Base-by-base conservation (phyloP, 2,113 vertebrate species). In the Alosa alosa region DNA sequence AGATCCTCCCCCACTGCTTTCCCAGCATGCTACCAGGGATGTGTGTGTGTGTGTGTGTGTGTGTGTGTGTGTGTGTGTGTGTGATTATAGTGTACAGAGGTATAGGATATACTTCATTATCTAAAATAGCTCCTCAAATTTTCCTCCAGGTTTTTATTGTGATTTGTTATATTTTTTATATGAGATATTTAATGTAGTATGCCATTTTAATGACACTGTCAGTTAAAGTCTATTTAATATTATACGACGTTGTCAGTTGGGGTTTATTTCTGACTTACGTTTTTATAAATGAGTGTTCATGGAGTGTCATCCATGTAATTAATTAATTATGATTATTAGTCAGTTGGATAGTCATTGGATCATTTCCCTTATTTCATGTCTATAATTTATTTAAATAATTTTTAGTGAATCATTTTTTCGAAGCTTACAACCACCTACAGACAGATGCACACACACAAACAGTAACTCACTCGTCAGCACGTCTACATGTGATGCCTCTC, bases 1-100 rank as follows among this genome's bases (percentile, higher is more conserved):
- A 95, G 95, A 88, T 85, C 87, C 91, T 94, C 94, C 92, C 89
- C 72, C 86, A 44, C 85, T 41, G 91, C 84, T 86, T 95, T 94
- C 93, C 90, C 93, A 93, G 85, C 88, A 50, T 82, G 85, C 72
- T 52, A 57, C 44, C 81, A 84, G 36, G 50, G 47, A 57, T 31
- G 50, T 44, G 22, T 82, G 81, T 82, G 81, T 64, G 17, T 64
- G 86, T 83, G 86, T 86, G 84, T 81, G 84, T 85, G 83, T 72
- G 83, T 47, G 45, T 68, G 55, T 81, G 81, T 81, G 81, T 60
- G 15, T 60, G 86, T 83, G 86, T 86, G 84, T 81, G 84, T 85
- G 84, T 75, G 36, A 78, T 36, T 36, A 78, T 15, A 36, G 31
- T 39, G 31, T 78, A 78, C 72, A 78, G 72, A 39, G n/a, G 64